Conservation (phyloP, 53 echinoderm and acorn worm species). For the Hippasteria phrygiana region DNA sequence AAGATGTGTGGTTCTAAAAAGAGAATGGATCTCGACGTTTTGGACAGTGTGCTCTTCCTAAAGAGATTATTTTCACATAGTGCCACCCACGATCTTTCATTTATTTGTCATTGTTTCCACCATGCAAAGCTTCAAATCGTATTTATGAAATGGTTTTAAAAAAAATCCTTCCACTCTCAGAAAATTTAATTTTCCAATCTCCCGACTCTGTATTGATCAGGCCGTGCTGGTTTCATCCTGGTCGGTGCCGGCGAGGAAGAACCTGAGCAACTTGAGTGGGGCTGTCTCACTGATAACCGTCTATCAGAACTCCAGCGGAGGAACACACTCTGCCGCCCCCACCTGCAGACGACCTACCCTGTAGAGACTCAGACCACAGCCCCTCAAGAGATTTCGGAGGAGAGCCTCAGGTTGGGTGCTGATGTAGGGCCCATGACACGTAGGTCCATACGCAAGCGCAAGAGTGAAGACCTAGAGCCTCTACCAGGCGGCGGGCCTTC, state of each 20-base stretch:
- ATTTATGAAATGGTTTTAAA: too few species aligned
- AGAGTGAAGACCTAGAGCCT: constrained; percentile 28
- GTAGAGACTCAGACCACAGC: constrained; percentile 85
- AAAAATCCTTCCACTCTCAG: not conserved
- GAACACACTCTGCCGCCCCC: constrained; percentile 91
- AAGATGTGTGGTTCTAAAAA: too few species aligned
- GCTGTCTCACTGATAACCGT: constrained; percentile 82
- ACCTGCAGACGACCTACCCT: constrained; percentile 89
- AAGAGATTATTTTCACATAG: too few species aligned
- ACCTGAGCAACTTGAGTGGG: constrained; percentile 86
- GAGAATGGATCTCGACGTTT: too few species aligned
- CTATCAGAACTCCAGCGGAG: constrained; percentile 88
- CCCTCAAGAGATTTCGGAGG: constrained; percentile 64
- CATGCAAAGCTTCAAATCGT: too few species aligned
- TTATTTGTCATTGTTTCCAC: too few species aligned
- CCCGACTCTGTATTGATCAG: constrained; percentile 14
- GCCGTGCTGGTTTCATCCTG: constrained; percentile 76
- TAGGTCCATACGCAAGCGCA: constrained; percentile 38
- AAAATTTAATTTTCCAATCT: not conserved
- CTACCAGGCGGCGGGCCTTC: not conserved
- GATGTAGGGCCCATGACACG: constrained; percentile 10
- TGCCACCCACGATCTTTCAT: too few species aligned
- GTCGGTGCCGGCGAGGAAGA: constrained; percentile 85
- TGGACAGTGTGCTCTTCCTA: too few species aligned
- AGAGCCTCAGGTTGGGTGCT: constrained; percentile 42